Evolutionary conservation across 2,888 invertebrate genomes (phyloP), one percentile per base, ranked within the genome.

Genomic region (Temnothorax unifasciatus): DNA sequence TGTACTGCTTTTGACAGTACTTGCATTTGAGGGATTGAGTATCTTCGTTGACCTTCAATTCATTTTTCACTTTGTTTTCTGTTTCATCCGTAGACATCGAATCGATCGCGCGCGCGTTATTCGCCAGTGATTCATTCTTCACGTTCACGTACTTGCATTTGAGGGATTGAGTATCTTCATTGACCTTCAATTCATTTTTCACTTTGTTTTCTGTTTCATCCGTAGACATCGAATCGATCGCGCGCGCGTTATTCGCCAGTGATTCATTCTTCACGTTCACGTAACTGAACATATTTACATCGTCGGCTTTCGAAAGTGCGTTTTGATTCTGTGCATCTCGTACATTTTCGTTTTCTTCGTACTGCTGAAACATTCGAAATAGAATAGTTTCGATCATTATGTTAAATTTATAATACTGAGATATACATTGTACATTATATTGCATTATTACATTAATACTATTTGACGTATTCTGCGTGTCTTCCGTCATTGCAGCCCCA

Each of bases 1-100:
- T 89, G 29, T 92, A 93, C 44, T 86, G 87, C 64, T 93, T 93
- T 11, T 89, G 85, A 52, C 93, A 93, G 18, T 93, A 85, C 79
- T 90, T 90, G 69, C 93, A 93, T 41, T 83, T 89, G n/a, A 92
- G 87, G 15, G 84, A 54, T 38, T 83, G 44, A 11, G 29, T 54
- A 21, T 79, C 74, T 0, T n/a, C 18, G n/a, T 11, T 3, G 9
- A 18, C 25, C 54, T 76, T 68, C 3, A 8, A 3, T 50, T 82
- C 84, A 18, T 61, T 69, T 1, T 77, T 86, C 15, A 38, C 29
- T 29, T 29, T 3, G 29, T 29, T 5, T 11, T 18, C 44, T 2
- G 44, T 63, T 29, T 84, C 79, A 9, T 84, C 84, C 8, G 54
- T 74, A 11, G 21, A 79, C 2, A 25, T 18, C 2, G 68, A 50